Conservation (phyloP, 2,888 invertebrate species). For the Microctonus hyperodae region DNA sequence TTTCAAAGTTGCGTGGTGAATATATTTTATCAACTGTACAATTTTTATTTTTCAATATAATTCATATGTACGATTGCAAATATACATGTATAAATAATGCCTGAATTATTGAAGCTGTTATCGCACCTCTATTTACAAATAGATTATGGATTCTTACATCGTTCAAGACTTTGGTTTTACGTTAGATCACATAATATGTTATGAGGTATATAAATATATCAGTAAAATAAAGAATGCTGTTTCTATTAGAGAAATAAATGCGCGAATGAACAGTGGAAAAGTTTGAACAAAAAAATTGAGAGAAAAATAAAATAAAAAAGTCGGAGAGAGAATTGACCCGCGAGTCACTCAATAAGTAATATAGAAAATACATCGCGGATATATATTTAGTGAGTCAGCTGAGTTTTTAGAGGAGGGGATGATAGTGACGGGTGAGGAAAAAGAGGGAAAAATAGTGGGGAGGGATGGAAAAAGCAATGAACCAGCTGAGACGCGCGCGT, state of each 20-base stretch:
- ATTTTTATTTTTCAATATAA: background rate
- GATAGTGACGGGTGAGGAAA: background rate
- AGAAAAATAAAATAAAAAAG: constrained; percentile 26
- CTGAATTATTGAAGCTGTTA: background rate
- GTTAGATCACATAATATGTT: constrained; percentile 10
- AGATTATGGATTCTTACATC: constrained; percentile 7
- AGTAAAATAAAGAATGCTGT: constrained; percentile 13
- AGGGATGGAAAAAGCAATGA: background rate
- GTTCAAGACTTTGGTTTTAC: constrained; percentile 22
- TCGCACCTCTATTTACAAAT: background rate
- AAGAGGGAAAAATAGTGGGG: background rate
- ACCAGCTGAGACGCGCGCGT: background rate
- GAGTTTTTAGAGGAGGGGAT: constrained; percentile 32
- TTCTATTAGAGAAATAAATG: constrained; percentile 9
- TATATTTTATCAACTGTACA: background rate
- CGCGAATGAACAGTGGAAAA: background rate
- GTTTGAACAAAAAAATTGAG: background rate
- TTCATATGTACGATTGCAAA: too few relatives aligned
- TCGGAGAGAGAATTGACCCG: constrained; percentile 37
- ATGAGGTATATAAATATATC: background rate
- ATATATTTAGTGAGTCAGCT: constrained; percentile 35
- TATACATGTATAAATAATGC: background rate
- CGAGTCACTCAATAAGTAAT: constrained; percentile 22
- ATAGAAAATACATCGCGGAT: background rate
- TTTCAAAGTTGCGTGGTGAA: too few relatives aligned